phyloP scores from a whole-genome alignment of 2,888 invertebrate species.

The Synanthedon tipuliformis region DNA sequence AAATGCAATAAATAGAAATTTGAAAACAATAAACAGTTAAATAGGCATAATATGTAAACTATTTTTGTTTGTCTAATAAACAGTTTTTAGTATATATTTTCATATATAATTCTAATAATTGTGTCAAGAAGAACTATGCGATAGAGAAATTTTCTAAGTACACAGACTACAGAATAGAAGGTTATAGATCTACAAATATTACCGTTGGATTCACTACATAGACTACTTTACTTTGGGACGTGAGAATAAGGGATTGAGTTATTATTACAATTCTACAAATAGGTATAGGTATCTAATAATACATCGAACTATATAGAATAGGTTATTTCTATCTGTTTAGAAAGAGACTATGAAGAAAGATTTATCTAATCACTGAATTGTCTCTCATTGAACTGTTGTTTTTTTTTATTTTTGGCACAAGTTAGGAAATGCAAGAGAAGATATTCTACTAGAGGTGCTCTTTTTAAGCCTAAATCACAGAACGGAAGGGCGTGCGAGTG shows the following conservation, averaged over 20 bases:
- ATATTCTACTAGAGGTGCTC: constrained; percentile 28
- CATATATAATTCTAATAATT: not conserved
- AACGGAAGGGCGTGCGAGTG: constrained; percentile 57
- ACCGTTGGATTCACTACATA: constrained; percentile 12
- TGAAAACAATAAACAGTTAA: too few relatives aligned
- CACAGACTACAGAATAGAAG: not conserved
- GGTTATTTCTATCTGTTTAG: constrained; percentile 15
- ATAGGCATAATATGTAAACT: too few relatives aligned
- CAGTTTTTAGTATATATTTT: not conserved
- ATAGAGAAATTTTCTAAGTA: not conserved
- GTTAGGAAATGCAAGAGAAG: constrained; percentile 35
- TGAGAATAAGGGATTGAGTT: constrained; percentile 60
- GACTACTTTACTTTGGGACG: constrained; percentile 61
- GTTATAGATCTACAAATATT: constrained; percentile 1
- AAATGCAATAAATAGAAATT: too few relatives aligned
- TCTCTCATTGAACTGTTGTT: constrained; percentile 21
- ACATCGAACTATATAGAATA: constrained; percentile 39
- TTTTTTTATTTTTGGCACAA: constrained; percentile 44
- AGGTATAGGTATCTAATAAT: constrained; percentile 14
- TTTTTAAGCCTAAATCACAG: constrained; percentile 63
- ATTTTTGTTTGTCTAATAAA: not conserved
- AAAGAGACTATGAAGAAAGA: constrained; percentile 10
- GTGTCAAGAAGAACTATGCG: not conserved
- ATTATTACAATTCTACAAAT: constrained; percentile 54
- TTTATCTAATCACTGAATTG: constrained; percentile 25